Evolutionary conservation across 2,113 vertebrate genomes (phyloP), one percentile per base, ranked within the genome.

Genomic region (Atlantisia rogersi): DNA sequence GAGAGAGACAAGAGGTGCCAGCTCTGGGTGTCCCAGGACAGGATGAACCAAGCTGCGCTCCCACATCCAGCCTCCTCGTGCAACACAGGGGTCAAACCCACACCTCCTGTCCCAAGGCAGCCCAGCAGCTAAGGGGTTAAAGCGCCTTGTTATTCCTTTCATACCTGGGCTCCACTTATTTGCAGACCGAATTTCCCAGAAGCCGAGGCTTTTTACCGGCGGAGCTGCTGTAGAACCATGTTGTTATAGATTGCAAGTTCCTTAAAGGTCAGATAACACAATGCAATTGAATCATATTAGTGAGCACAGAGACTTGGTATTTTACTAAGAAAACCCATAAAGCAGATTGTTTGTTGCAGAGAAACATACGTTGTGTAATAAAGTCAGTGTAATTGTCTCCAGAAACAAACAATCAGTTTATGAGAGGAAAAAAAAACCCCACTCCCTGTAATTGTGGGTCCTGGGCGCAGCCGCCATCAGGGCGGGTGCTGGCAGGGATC

Each of bases 261-360:
- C 96, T 96, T 88, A 91, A 97, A 98, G 97, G 96, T 97, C 97
- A 97, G 96, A 92, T 96, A 97, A 91, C 94, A 92, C 92, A 91
- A 70, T 63, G 83, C 95, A 97, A 97, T 88, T 81, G 96, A 97
- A 97, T 96, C 93, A 95, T 96, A 96, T 98, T 94, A 92, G 96
- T 31, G 77, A 97, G 94, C 86, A 80, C 15, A 77, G 95, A 35
- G 17, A 96, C 94, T 86, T 83, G 96, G 88, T 96, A 97, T 97
- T 98, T 97, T 96, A 94, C 95, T 96, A 97, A 94, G 96, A 95
- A 97, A 97, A 94, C 93, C 94, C 97, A 97, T 98, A 97, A 96
- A 97, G 94, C 94, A 94, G 93, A 95, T 92, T 97, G 97, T 94
- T 63, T 84, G 97, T 95, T 97, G 96, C 95, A 86, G 76, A 68